Conservation (phyloP, 2,113 vertebrate genomes). For the Petrocephalus zakoni region DNA sequence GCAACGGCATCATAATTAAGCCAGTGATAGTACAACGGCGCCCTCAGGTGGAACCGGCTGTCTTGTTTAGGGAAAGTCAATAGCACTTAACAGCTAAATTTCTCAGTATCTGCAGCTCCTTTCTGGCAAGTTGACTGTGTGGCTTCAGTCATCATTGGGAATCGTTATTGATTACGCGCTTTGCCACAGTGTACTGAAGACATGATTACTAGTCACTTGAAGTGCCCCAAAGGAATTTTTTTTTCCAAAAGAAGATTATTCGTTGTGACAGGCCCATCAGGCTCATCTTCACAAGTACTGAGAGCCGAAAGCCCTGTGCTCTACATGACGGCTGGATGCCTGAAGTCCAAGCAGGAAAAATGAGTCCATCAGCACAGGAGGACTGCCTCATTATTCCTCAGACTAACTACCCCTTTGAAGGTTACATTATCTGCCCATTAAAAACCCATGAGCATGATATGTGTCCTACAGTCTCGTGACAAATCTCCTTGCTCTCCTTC, state of each 20-base stretch:
- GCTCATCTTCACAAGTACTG: background rate
- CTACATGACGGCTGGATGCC: background rate
- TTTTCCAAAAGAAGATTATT: background rate
- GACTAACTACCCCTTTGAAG: background rate
- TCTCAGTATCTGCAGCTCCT: background rate
- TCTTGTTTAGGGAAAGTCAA: background rate
- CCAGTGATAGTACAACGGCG: background rate
- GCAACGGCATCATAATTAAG: background rate
- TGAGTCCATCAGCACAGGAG: background rate
- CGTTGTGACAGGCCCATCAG: background rate
- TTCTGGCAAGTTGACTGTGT: background rate
- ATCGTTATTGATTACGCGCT: constrained; percentile 12
- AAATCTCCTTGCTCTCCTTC: background rate
- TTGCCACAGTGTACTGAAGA: background rate
- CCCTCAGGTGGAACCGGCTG: background rate
- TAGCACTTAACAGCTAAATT: background rate
- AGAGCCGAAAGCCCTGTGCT: background rate
- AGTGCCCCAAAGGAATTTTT: background rate
- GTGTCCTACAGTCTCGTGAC: background rate
- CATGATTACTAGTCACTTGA: background rate
- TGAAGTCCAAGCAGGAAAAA: background rate
- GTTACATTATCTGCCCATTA: background rate
- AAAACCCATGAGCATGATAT: background rate
- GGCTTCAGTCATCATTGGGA: background rate
- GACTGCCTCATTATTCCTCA: background rate